phyloP scores from a whole-genome alignment of 2,113 vertebrate genomes.

The Syngnathus typhle region DNA sequence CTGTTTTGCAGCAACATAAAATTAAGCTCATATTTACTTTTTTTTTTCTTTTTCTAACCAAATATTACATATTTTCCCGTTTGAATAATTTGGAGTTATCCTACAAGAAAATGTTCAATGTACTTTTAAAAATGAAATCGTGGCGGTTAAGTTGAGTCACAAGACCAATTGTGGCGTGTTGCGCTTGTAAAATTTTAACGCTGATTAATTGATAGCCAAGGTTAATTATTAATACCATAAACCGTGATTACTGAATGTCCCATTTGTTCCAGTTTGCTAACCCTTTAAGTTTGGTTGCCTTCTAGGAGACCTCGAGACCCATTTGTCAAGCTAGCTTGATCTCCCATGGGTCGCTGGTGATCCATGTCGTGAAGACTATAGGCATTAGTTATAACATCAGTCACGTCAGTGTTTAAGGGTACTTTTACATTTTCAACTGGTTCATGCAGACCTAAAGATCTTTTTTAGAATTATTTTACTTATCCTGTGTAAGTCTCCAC shows the following conservation, averaged over 20 bases:
- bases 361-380: constrained; percentile 33
- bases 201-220: constrained; percentile 39
- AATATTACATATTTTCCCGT: constrained; percentile 1
- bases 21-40: constrained; percentile 16
- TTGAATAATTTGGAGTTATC: constrained; percentile 6
- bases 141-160: constrained; percentile 11
- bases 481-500: background rate
- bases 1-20: background rate
- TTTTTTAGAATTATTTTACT: background rate
- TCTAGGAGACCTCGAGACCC: constrained; percentile 29
- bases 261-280: constrained; percentile 42
- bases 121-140: constrained; percentile 5
- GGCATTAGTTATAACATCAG: constrained; percentile 26
- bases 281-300: constrained; percentile 49
- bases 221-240: constrained; percentile 42
- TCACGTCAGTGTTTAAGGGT: background rate
- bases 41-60: constrained; percentile 6
- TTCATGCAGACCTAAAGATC: background rate
- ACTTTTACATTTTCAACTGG: background rate
- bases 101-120: constrained; percentile 3
- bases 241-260: constrained; percentile 33
- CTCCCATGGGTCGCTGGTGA: constrained; percentile 45
- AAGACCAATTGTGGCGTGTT: constrained; percentile 23
- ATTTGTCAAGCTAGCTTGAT: constrained; percentile 64
- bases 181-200: constrained; percentile 35